These are phyloP conservation scores for Carabus problematicus DNA, from an alignment of 2,888 invertebrate genomes.

Conservation along the genomic window DNA sequence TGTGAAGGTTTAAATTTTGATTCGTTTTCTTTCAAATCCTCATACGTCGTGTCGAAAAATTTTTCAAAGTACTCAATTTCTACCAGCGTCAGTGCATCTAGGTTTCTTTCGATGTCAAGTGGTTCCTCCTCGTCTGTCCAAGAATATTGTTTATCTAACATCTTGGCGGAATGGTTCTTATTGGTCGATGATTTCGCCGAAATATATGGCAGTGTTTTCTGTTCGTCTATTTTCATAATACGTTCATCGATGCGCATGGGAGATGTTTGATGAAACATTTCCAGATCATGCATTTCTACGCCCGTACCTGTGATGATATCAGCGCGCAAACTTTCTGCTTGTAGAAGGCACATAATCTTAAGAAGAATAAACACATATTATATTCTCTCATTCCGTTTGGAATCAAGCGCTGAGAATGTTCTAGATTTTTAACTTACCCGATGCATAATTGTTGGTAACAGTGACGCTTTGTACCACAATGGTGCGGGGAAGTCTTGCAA, in stretches of 20 bases:
- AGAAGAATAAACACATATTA: too few species aligned
- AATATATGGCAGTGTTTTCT: conserved; percentile 51
- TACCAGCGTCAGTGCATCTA: conserved; percentile 66
- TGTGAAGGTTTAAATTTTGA: conserved; percentile 50
- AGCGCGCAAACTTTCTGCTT: conserved; percentile 75
- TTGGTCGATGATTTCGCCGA: conserved; percentile 59
- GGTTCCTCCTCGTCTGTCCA: conserved; percentile 69
- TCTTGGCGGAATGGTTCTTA: conserved; percentile 57
- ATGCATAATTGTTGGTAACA: conserved; percentile 85
- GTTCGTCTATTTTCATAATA: conserved; percentile 49
- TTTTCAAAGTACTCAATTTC: conserved; percentile 75
- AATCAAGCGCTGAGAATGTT: too few species aligned
- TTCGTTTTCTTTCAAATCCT: conserved; percentile 52
- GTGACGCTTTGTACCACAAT: conserved; percentile 84
- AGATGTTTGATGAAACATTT: conserved; percentile 48
- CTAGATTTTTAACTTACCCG: too few species aligned
- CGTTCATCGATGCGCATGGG: conserved; percentile 53
- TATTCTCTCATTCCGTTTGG: too few species aligned
- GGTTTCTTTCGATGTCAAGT: conserved; percentile 68
- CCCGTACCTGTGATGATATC: conserved; percentile 62
- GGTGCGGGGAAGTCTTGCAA: conserved; percentile 74
- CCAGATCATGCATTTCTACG: conserved; percentile 53
- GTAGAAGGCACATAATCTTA: conserved; percentile 64
- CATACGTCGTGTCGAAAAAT: conserved; percentile 61
- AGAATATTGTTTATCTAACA: conserved; percentile 59